Evolutionary conservation across 1,140 invertebrate genomes (phyloP).

Genomic region (Lamellibrachia luymesi): DNA sequence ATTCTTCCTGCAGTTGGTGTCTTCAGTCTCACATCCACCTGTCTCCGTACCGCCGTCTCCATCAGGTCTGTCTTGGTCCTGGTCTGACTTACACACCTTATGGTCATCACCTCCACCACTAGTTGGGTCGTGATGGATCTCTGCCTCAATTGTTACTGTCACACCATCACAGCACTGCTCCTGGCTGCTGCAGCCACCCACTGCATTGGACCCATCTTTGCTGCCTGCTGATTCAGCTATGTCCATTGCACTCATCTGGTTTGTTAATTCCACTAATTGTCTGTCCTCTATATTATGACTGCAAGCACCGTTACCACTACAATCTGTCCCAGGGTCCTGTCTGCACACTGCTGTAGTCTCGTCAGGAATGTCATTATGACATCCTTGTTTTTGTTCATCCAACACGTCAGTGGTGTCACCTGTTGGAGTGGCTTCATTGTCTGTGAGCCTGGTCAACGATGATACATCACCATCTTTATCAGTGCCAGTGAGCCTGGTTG

Average conservation of each 20-base stretch:
- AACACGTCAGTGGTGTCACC: neutral
- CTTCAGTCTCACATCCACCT: neutral
- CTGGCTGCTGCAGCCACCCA: neutral
- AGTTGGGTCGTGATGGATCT: neutral
- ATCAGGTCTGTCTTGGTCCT: neutral
- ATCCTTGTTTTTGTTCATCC: neutral
- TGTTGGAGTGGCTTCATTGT: neutral
- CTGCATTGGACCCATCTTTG: neutral
- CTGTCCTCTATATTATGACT: neutral
- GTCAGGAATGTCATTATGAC: neutral
- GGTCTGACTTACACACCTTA: neutral
- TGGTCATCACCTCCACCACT: neutral
- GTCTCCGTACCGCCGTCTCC: neutral
- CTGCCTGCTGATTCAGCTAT: neutral
- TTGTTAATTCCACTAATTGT: neutral
- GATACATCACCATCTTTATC: neutral
- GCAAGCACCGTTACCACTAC: neutral
- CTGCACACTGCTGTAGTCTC: neutral
- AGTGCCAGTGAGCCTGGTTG: neutral
- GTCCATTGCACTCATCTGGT: neutral
- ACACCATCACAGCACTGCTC: neutral
- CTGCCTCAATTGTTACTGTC: neutral
- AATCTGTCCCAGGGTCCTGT: neutral
- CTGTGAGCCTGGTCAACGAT: neutral
- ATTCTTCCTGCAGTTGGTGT: neutral